These are phyloP conservation scores for Otolemur garnettii DNA, from an alignment of 2,113 vertebrate genomes.

Conservation along the genomic window DNA sequence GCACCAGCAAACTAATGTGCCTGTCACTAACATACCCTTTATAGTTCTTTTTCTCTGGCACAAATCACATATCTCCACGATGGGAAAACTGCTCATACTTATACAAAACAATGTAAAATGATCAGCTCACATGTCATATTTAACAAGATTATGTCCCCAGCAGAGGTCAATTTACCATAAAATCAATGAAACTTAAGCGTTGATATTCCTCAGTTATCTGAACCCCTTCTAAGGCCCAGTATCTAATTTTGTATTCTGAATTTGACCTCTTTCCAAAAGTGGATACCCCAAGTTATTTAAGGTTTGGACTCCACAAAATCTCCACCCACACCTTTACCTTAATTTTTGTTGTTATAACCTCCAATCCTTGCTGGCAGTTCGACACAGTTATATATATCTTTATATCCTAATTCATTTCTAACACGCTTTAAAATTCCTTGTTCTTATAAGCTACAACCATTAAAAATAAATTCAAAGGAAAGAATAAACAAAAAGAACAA, in stretches of 20 bases:
- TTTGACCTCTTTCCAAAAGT: neutral
- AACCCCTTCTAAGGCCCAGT: neutral
- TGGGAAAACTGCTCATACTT: neutral
- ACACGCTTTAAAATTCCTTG: constrained; percentile 58
- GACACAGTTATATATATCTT: neutral
- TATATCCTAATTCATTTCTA: neutral
- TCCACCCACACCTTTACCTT: neutral
- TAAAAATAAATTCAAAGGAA: constrained; percentile 47
- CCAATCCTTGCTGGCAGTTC: neutral
- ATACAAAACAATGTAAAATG: constrained; percentile 29
- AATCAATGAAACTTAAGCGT: constrained; percentile 27
- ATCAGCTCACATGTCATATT: neutral
- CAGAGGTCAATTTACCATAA: neutral
- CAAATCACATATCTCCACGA: neutral
- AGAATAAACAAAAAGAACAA: constrained; percentile 58
- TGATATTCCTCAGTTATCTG: neutral
- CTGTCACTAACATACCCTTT: neutral
- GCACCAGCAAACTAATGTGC: neutral
- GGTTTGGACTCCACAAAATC: neutral
- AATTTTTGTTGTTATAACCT: neutral
- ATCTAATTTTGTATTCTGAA: constrained; percentile 1
- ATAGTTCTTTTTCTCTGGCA: neutral
- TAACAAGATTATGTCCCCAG: neutral
- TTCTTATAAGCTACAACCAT: constrained; percentile 37
- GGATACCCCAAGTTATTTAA: neutral